These are phyloP conservation scores for Bombus picipes DNA, from an alignment of 1,140 invertebrate genomes.

Conservation along the genomic window DNA sequence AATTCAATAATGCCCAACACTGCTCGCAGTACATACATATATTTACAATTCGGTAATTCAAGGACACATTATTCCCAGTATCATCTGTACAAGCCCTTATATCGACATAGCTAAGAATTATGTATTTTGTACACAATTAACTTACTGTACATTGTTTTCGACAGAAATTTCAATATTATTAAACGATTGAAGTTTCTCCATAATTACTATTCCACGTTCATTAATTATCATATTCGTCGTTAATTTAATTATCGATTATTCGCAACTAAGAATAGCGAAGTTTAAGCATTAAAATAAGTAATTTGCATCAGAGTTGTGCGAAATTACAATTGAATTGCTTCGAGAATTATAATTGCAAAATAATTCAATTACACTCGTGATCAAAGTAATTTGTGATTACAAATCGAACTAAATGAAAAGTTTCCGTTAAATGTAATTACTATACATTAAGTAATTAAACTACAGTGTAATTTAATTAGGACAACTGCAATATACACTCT, in stretches of 20 bases:
- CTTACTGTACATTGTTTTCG: not conserved
- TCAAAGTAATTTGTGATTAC: too few species aligned
- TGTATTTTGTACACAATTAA: not conserved
- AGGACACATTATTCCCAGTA: not conserved
- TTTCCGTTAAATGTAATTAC: too few species aligned
- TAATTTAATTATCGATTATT: not conserved
- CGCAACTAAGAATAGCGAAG: not conserved
- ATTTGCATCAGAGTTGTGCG: too few species aligned
- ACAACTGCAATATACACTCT: too few species aligned
- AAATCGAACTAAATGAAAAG: too few species aligned
- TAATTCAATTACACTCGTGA: too few species aligned
- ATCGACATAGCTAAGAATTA: not conserved
- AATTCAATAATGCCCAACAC: too few species aligned
- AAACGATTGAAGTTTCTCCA: not conserved
- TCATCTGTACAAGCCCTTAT: conserved; percentile 1
- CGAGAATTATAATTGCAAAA: too few species aligned
- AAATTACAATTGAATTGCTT: too few species aligned
- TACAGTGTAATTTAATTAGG: too few species aligned
- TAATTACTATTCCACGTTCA: not conserved
- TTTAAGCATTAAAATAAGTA: not conserved
- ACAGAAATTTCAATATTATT: not conserved
- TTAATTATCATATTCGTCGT: not conserved
- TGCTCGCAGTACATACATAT: not conserved
- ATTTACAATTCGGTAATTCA: conserved; percentile 24
- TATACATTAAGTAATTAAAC: too few species aligned